Base-by-base conservation (phyloP, 2,888 invertebrate genomes). In the Pammene fasciana region DNA sequence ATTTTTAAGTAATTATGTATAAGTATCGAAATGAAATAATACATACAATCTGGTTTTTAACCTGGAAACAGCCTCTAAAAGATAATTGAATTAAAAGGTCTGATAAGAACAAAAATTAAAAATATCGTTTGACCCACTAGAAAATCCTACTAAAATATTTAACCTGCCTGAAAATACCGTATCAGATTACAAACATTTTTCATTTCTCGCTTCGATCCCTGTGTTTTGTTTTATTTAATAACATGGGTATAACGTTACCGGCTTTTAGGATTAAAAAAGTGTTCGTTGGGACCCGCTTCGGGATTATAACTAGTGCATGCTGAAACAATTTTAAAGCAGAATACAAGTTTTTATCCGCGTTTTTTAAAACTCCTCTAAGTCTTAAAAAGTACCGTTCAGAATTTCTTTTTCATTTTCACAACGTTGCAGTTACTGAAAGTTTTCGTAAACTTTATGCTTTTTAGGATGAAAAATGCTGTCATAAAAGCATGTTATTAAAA, bases 221-320 rank as follows among this genome's bases (percentile, higher is more conserved):
- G 26, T 7, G 7, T 3, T 61, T 48, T 61, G 16, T 48, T 34
- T 18, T 43, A 26, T 61, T 48, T 8, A 60, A 48, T 8, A 18
- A 11, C 59, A 11, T 9, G 8, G n/a, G 75, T 78, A 77, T 79
- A 78, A 78, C 76, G 75, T 75, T 76, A 78, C 78, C 79, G 72
- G 85, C 79, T 83, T 85, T 79, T 70, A 75, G 82, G 83, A 80
- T 85, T 86, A 78, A 72, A 75, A n/a, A 82, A 84, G 76, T 77
- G 75, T 72, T 77, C 83, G 81, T 83, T 78, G 18, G 36, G 48
- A 76, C 60, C 70, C 68, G 71, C 72, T 10, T 18, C 45, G 9
- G 86, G 87, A 86, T 88, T 87, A 85, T 46, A 86, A 85, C 77
- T 75, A 78, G 78, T 78, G 79, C 84, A 79, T 79, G 79, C 83